A percentile compares a stretch with the other conserved stretches of the same genome.
These are phyloP conservation scores for Argopecten irradians DNA, from an alignment of 1,140 invertebrate species.

Conservation along the genomic window DNA sequence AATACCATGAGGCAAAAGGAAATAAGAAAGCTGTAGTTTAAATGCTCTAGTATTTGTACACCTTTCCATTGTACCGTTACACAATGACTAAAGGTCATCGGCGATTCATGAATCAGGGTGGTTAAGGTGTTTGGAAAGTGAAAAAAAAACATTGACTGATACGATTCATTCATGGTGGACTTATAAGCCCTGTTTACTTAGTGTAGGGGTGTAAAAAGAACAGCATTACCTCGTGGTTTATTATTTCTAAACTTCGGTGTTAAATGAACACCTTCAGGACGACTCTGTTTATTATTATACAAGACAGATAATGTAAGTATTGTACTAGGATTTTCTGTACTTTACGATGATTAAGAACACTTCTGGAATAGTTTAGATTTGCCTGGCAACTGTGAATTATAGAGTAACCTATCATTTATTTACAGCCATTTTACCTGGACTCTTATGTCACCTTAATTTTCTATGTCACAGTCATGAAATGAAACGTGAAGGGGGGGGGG, in stretches of 20 bases:
- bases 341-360: too few relatives aligned
- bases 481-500: too few relatives aligned
- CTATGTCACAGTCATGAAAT: too few relatives aligned
- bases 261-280: neutral
- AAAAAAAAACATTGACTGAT: slow-evolving; percentile 8
- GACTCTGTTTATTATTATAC: too few relatives aligned
- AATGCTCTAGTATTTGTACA: neutral
- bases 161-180: neutral
- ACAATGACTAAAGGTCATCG: neutral
- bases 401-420: too few relatives aligned
- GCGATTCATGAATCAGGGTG: neutral
- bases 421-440: too few relatives aligned
- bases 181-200: neutral
- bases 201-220: neutral
- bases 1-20: neutral
- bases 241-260: too few relatives aligned
- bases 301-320: neutral
- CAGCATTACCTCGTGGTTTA: neutral
- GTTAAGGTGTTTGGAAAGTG: neutral
- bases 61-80: neutral
- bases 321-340: too few relatives aligned
- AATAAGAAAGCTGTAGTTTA: neutral
- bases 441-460: too few relatives aligned
- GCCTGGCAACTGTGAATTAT: too few relatives aligned
- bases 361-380: too few relatives aligned